These are phyloP conservation scores for Adineta ricciae DNA, from an alignment of 2,888 invertebrate genomes.

Conservation along the genomic window DNA sequence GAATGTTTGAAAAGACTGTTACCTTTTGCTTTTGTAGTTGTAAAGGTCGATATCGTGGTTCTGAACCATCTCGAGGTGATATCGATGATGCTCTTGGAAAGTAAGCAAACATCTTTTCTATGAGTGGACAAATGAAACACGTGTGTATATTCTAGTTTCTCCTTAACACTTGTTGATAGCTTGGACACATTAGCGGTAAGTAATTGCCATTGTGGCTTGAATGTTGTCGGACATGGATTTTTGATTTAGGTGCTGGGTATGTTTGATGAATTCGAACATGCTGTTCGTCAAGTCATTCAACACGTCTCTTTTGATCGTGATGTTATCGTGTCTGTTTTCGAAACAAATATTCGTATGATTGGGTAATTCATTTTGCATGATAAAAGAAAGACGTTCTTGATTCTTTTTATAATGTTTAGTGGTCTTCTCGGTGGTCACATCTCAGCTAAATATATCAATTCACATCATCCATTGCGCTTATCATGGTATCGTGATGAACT, in stretches of 20 bases:
- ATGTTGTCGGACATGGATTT: no score
- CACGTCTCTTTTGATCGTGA: slow-evolving; percentile 85
- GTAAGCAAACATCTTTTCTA: background rate
- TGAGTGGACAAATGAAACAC: background rate
- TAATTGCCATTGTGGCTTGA: no score
- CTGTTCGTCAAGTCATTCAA: slow-evolving; percentile 70
- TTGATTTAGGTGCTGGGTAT: slow-evolving; percentile 62
- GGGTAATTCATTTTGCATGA: background rate
- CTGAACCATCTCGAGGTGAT: slow-evolving; percentile 81
- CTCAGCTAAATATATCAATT: slow-evolving; percentile 69
- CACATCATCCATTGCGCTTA: slow-evolving; percentile 53
- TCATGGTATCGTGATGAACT: slow-evolving; percentile 65
- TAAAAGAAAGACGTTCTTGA: no score
- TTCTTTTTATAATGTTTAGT: no score
- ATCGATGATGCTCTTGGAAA: slow-evolving; percentile 93
- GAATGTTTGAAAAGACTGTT: background rate
- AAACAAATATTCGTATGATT: slow-evolving; percentile 82
- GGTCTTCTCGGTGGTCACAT: slow-evolving; percentile 85
- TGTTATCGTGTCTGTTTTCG: slow-evolving; percentile 89
- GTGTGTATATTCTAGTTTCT: slow-evolving; percentile 56
- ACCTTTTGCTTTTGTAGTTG: slow-evolving; percentile 55
- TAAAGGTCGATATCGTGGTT: slow-evolving; percentile 76
- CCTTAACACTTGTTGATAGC: slow-evolving; percentile 84
- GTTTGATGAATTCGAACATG: slow-evolving; percentile 81
- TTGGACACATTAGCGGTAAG: slow-evolving; percentile 74